phyloP scores from a whole-genome alignment of 1,140 invertebrate species.

The Lepidostoma basale region DNA sequence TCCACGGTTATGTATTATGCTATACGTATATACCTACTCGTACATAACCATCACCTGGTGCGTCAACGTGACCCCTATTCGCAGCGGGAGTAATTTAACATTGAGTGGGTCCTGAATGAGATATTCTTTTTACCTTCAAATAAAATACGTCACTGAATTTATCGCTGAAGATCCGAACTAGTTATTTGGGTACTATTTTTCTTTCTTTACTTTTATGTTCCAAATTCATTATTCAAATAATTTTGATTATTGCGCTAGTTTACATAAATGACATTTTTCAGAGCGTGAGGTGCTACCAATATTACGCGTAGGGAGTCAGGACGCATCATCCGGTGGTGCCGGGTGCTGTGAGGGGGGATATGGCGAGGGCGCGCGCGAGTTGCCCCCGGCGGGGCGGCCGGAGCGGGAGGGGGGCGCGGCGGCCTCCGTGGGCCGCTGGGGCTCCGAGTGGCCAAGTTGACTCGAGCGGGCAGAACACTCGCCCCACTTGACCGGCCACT shows the following conservation, averaged over 20 bases:
- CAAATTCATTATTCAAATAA: too few species aligned
- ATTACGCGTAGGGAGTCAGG: slow-evolving; percentile 63
- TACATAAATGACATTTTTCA: too few species aligned
- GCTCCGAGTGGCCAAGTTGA: slow-evolving; percentile 92
- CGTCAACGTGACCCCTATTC: neutral
- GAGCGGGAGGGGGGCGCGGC: slow-evolving; percentile 78
- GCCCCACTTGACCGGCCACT: slow-evolving; percentile 53
- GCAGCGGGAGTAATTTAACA: neutral
- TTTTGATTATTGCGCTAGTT: neutral
- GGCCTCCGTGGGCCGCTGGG: slow-evolving; percentile 83
- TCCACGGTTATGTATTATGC: neutral
- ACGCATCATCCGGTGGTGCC: slow-evolving; percentile 56
- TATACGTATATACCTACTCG: neutral
- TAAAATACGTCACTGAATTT: too few species aligned
- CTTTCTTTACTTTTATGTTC: too few species aligned
- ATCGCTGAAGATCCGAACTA: too few species aligned
- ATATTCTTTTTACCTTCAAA: too few species aligned
- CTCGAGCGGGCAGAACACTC: slow-evolving; percentile 70
- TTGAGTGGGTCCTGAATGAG: too few species aligned
- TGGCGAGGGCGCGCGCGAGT: slow-evolving; percentile 50
- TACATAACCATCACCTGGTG: neutral
- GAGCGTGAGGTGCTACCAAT: slow-evolving; percentile 70
- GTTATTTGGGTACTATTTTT: too few species aligned
- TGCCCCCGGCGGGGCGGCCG: slow-evolving; percentile 59
- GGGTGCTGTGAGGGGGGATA: slow-evolving; percentile 55